Percentiles rank a stretch among this genome's conserved stretches.
These are phyloP conservation scores for Astatotilapia flaviijosephi DNA, from an alignment of 2,113 vertebrate genomes.

Conservation along the genomic window DNA sequence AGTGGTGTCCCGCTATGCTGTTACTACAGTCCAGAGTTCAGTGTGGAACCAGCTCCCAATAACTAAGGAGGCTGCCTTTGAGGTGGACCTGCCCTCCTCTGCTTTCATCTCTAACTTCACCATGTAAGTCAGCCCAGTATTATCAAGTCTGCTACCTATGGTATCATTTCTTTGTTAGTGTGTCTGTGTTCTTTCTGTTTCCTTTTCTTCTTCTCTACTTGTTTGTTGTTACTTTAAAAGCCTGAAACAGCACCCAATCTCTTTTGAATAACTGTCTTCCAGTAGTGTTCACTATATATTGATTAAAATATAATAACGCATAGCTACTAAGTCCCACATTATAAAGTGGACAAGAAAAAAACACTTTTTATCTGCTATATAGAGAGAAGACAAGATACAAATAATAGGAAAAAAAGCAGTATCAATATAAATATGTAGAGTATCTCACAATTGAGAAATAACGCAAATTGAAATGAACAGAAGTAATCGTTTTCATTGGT, in stretches of 20 bases:
- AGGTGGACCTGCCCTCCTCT: conserved; percentile 76
- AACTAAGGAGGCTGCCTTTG: conserved; percentile 77
- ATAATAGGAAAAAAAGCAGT: neutral
- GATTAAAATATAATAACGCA: neutral
- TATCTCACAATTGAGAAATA: neutral
- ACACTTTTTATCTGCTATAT: neutral
- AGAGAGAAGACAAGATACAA: rapidly evolving
- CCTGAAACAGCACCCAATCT: rapidly evolving
- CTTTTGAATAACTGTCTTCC: neutral
- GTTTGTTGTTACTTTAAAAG: neutral
- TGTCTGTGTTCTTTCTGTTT: neutral
- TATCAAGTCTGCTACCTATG: neutral
- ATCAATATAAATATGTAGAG: neutral
- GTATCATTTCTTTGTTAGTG: neutral
- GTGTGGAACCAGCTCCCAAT: conserved; percentile 75
- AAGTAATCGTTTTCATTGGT: neutral
- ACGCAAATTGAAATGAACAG: neutral
- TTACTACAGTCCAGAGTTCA: conserved; percentile 72
- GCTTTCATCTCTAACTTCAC: conserved; percentile 87
- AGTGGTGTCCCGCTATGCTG: conserved; percentile 75
- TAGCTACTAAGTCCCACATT: neutral
- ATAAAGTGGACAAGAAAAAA: neutral
- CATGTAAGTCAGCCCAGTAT: conserved; percentile 69
- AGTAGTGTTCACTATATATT: neutral
- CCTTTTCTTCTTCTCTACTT: neutral